phyloP scores from a whole-genome alignment of 2,888 invertebrate genomes.

The Notodonta dromedarius region DNA sequence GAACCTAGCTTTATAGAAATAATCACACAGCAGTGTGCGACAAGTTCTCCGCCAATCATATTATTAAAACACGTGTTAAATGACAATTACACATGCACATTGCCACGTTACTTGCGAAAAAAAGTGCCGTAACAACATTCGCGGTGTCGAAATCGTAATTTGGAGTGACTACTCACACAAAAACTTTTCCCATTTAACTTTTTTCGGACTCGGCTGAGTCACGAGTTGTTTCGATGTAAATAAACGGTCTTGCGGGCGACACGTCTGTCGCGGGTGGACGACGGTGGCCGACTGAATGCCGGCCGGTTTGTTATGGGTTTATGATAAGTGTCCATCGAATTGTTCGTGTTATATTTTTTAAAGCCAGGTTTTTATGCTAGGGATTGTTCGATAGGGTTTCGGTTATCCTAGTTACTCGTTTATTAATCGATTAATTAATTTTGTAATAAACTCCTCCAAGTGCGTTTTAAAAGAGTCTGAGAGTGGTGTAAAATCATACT shows the following conservation, averaged over 20 bases:
- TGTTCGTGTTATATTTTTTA: background rate
- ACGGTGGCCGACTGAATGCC: constrained; percentile 23
- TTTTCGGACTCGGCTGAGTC: constrained; percentile 31
- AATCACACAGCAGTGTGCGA: background rate
- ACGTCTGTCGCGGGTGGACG: constrained; percentile 21
- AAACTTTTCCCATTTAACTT: constrained; percentile 60
- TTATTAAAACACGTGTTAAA: background rate
- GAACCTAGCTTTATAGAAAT: background rate
- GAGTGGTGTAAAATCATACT: background rate
- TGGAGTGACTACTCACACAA: constrained; percentile 59
- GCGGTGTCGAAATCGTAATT: constrained; percentile 11
- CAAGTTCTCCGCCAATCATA: background rate
- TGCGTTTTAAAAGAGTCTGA: too few species aligned
- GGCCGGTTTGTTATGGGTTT: background rate
- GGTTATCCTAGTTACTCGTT: background rate
- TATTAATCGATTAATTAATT: background rate
- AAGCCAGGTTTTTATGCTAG: background rate
- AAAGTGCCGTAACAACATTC: constrained; percentile 9
- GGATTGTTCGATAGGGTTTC: background rate
- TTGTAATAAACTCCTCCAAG: too few species aligned
- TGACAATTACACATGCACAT: background rate
- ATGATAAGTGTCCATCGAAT: background rate
- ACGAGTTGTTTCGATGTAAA: constrained; percentile 41
- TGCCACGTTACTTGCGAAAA: background rate
- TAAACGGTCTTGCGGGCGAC: constrained; percentile 34